phyloP scores from a whole-genome alignment of 2,888 invertebrate species.

The Sericinus montela region DNA sequence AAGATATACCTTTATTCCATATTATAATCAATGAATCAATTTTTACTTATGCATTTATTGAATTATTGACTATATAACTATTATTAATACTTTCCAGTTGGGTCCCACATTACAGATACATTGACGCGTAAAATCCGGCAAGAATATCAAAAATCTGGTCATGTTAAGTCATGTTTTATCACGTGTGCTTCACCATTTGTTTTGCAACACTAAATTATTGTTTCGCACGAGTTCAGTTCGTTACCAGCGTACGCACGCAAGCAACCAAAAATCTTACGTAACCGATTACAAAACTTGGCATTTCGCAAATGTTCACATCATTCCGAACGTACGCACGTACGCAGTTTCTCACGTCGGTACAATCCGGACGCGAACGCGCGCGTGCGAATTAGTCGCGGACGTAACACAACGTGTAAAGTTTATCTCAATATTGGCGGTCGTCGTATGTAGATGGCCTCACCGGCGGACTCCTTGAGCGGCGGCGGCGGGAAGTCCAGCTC shows the following conservation, averaged over 20 bases:
- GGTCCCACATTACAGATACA: conserved; percentile 56
- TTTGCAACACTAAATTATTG: not conserved
- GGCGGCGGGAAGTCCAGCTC: conserved; percentile 66
- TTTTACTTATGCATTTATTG: conserved; percentile 18
- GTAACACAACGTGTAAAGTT: conserved; percentile 21
- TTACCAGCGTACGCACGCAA: not conserved
- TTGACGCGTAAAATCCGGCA: conserved; percentile 43
- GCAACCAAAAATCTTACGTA: not conserved
- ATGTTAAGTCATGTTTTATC: conserved; percentile 15
- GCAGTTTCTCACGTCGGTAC: not conserved
- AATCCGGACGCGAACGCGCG: not conserved
- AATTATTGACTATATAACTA: conserved; percentile 28
- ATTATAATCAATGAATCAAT: conserved; percentile 7
- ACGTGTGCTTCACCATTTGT: conserved; percentile 14
- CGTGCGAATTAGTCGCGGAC: conserved; percentile 8
- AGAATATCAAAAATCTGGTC: conserved; percentile 43
- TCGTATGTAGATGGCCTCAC: conserved; percentile 81
- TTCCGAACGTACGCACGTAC: not conserved
- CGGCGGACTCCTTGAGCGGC: conserved; percentile 82
- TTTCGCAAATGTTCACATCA: not conserved
- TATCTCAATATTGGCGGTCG: conserved; percentile 64
- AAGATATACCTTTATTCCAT: not conserved
- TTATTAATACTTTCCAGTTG: conserved; percentile 51
- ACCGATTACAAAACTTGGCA: not conserved
- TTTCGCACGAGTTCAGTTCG: conserved; percentile 1